Base-by-base conservation (phyloP, 2,888 invertebrate genomes). In the Lasius platythorax region DNA sequence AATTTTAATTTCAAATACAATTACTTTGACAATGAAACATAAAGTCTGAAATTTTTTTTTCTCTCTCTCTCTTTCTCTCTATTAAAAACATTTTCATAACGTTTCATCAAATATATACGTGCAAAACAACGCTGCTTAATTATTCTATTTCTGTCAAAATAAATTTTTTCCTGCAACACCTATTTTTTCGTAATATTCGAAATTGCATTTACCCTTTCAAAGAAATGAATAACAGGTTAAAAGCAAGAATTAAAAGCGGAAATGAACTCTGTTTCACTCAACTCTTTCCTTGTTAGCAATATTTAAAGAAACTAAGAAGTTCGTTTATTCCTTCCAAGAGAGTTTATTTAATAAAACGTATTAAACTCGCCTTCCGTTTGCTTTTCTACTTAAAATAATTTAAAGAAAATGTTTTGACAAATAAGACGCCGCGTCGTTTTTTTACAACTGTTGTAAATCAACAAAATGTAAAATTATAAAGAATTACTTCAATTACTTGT, bases 291-390 rank as follows among this genome's bases (percentile, higher is more conserved):
- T 58, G 70, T 68, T 40, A 72, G 79, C 72, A 81, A 81, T 46
- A 81, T 81, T 81, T 61, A 81, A 72, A 33, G 46, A 81, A 81
- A 61, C 72, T 72, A 61, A 46, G n/a, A 63, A 63, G 43, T 81
- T 61, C 72, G 72, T 81, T 81, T 81, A 78, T 78, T 81, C 33
- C 61, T 63, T 61, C 79, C 72, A 33, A 61, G 12, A 50, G 61
- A 72, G 72, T 81, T 72, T 72, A 81, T 72, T 72, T 81, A 72
- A 81, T 81, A 81, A 81, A 81, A 81, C 46, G 61, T 61, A 81
- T 81, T 81, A 72, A 81, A 72, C 61, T 72, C 72, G 50, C 33
- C 61, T 72, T 72, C 28, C 61, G 46, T 81, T 81, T 81, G 37
- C 61, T 46, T 37, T 43, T 33, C 72, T 46, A 18, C 72, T 81